Conservation (phyloP, 30 jellyfish, hydroid and myxozoan genomes). For the Pseudorhiza aurosa region DNA sequence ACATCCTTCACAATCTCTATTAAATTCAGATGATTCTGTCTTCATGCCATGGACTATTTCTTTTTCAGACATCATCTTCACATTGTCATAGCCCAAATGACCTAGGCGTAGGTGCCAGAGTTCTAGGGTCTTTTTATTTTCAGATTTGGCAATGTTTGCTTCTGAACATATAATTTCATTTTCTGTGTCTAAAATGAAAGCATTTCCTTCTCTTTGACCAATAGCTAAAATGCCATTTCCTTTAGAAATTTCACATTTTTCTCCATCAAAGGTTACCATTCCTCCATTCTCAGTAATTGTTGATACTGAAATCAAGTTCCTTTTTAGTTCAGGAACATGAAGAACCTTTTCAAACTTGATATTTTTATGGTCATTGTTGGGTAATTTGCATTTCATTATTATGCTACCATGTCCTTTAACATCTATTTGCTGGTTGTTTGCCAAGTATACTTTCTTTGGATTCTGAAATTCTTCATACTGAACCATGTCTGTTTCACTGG, state of each 20-base stretch:
- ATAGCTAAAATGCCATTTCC: slow-evolving; percentile 22
- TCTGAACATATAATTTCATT: not conserved
- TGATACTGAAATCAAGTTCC: slow-evolving; percentile 24
- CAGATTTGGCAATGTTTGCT: slow-evolving; percentile 1
- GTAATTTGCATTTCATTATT: slow-evolving; percentile 13
- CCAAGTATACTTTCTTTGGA: slow-evolving; percentile 23
- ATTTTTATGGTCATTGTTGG: too few relatives aligned
- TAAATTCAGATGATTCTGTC: not conserved
- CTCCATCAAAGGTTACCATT: slow-evolving; percentile 17
- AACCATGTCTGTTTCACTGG: not conserved
- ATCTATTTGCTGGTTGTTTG: slow-evolving; percentile 13
- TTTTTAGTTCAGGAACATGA: slow-evolving; percentile 26
- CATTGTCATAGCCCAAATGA: slow-evolving; percentile 53
- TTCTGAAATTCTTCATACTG: not conserved
- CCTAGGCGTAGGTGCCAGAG: slow-evolving; percentile 64
- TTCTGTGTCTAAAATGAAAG: not conserved
- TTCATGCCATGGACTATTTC: slow-evolving; percentile 38
- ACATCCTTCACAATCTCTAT: slow-evolving; percentile 62
- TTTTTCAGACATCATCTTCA: slow-evolving; percentile 12
- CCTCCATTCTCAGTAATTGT: slow-evolving; percentile 53
- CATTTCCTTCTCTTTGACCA: slow-evolving; percentile 12
- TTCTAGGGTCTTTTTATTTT: not conserved
- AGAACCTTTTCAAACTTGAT: slow-evolving; percentile 32
- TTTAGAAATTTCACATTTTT: slow-evolving; percentile 35
- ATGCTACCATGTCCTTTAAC: slow-evolving; percentile 45